Evolutionary conservation across 2,888 invertebrate genomes (phyloP), one percentile per base, ranked within the genome.

Genomic region (Drosophila pseudotakahashii): DNA sequence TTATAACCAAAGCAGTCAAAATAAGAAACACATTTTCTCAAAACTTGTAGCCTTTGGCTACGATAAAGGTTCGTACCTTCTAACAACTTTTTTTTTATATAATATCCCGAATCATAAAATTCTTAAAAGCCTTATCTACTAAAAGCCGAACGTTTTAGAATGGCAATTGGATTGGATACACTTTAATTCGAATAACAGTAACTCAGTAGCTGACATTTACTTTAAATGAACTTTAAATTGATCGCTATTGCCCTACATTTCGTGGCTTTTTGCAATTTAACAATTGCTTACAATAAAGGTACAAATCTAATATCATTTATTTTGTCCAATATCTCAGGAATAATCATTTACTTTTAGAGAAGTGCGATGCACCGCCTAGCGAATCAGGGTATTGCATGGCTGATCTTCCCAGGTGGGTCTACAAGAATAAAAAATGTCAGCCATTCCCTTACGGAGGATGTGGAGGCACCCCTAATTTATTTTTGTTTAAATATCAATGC

Each of bases 341-440:
- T 62, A 78, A 72, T 69, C 67, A 11, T 11, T 19, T 16, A 41
- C 45, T 55, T 67, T 51, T 9, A 58, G 44, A 5, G 4, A 57
- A n/a, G 26, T 48, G 37, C 10, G 6, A 48, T 7, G 37, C 13
- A 10, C 26, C 41, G 0, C 34, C 9, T 2, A 42, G 3, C 11
- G 23, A 7, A 5, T 7, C 36, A 3, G 32, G 54, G 0, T 1
- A 2, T n/a, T 44, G 55, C 55, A 19, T 4, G n/a, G 55, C 4
- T 13, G 1, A 1, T 2, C 6, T 23, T 14, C 5, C 3, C 9
- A 23, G 2, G 2, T 51, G 23, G 36, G 14, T 13, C 3, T 52
- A 5, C 16, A 19, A 11, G 10, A 10, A 11, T 9, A 42, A 16
- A 1, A 16, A 10, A 5, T 42, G 42, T 42, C 39, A 39, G 9